These are phyloP conservation scores for Pyrrhia umbra DNA, from an alignment of 2,888 invertebrate genomes.

Conservation along the genomic window DNA sequence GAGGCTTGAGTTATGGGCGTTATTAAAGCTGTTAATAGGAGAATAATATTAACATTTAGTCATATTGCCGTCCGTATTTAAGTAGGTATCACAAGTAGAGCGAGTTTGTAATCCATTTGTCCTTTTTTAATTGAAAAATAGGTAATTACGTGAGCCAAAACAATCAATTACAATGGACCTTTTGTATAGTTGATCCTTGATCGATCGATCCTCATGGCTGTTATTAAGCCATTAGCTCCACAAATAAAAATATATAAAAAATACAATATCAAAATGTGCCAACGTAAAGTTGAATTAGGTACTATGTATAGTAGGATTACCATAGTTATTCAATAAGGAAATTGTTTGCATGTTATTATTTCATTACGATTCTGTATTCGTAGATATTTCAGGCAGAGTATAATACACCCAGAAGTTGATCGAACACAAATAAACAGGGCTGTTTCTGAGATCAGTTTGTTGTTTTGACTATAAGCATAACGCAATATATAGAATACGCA, in stretches of 20 bases:
- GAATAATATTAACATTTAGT: slow-evolving; percentile 39
- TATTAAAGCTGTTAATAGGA: slow-evolving; percentile 51
- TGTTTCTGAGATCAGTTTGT: not conserved
- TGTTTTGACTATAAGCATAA: no score
- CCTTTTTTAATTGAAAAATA: no score
- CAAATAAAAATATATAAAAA: no score
- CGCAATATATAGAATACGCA: no score
- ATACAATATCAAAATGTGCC: no score
- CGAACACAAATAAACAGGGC: not conserved
- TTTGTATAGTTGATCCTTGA: no score
- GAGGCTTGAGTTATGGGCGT: slow-evolving; percentile 48
- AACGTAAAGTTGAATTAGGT: no score
- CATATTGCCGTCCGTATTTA: slow-evolving; percentile 9
- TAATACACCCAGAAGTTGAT: not conserved
- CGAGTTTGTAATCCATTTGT: slow-evolving; percentile 10
- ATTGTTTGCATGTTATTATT: not conserved
- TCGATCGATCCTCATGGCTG: no score
- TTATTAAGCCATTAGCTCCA: no score
- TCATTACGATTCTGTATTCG: not conserved
- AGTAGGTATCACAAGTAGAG: slow-evolving; percentile 39
- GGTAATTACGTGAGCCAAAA: no score
- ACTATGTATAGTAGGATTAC: no score
- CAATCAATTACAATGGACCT: no score
- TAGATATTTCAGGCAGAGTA: not conserved
- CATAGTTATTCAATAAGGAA: not conserved